Base-by-base conservation (phyloP, 2,888 invertebrate genomes). In the Pollenia amentaria region DNA sequence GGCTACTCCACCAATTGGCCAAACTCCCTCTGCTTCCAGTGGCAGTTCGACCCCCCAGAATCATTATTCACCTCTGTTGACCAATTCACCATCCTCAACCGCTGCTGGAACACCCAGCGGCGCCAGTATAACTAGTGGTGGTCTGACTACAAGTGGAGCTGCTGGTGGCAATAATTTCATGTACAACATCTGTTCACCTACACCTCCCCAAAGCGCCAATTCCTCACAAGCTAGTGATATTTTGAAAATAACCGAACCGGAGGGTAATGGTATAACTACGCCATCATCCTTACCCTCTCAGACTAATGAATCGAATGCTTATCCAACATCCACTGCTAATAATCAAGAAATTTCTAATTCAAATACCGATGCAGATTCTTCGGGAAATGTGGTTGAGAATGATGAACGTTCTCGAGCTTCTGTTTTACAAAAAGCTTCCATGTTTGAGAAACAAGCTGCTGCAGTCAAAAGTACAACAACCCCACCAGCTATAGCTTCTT, bases 391-490 rank as follows among this genome's bases (percentile, higher is more conserved):
- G 16, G 88, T 88, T 1, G 93, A 92, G 83, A 89, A 91, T 76
- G 93, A 93, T 87, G 92, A 93, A 65, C 92, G 92, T 72, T 92
- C 93, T 4, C 91, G 92, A 29, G 93, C 93, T 67, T 93, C 93
- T 1, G 93, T 93, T 16, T 88, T 93, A 67, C 93, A 93, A 84
- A 93, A 93, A 89, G 92, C 93, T 29, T 94, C 94, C 38, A 93
- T 93, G 93, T 93, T 93, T 88, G 93, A 93, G 88, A 92, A 92
- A 88, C 91, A 92, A 88, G 92, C 93, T 46, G 91, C 92, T 18
- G 92, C 90, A 3, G 69, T 81, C 21, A 88, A 88, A 82, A 89
- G 64, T 46, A 83, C 80, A 11, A 87, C 82, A 29, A 79, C 48
- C 80, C 57, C 55, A 78, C 86, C 85, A 18, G 67, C 70, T 11